phyloP scores from a whole-genome alignment of 2,888 invertebrate species.

The Chrysolina haemoptera region DNA sequence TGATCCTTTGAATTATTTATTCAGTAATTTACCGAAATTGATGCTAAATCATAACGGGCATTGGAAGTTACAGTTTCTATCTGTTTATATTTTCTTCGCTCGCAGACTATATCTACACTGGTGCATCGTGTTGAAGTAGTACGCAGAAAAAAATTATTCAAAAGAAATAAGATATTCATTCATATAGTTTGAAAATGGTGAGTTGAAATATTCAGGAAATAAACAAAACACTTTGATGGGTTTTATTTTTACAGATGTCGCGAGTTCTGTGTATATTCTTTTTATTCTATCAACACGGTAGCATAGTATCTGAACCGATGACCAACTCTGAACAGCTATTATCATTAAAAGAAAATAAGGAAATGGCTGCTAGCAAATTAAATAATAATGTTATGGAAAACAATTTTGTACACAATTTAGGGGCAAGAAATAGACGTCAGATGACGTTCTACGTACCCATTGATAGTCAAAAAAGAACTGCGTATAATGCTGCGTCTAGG shows the following conservation, averaged over 20 bases:
- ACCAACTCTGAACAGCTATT: not conserved
- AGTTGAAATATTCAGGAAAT: not conserved
- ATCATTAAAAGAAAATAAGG: no score
- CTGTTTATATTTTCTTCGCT: no score
- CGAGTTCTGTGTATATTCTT: not conserved
- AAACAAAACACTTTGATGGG: not conserved
- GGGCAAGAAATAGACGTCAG: not conserved
- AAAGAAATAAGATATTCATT: not conserved
- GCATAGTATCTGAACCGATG: not conserved
- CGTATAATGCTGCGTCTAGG: not conserved
- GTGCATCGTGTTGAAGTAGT: no score
- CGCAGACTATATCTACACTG: no score
- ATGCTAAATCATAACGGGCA: no score
- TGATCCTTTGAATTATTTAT: no score
- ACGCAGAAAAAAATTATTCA: no score
- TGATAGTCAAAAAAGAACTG: not conserved
- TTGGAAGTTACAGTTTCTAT: no score
- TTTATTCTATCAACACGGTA: not conserved
- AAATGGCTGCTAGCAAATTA: not conserved
- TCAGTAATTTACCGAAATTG: no score
- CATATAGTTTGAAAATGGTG: not conserved
- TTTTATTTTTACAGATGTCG: not conserved
- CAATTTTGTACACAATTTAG: not conserved
- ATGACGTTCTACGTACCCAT: constrained; percentile 2
- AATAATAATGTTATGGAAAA: not conserved